Evolutionary conservation across 2,797 vertebrate species (phyloP).

Genomic region (Lagorchestes hirsutus): DNA sequence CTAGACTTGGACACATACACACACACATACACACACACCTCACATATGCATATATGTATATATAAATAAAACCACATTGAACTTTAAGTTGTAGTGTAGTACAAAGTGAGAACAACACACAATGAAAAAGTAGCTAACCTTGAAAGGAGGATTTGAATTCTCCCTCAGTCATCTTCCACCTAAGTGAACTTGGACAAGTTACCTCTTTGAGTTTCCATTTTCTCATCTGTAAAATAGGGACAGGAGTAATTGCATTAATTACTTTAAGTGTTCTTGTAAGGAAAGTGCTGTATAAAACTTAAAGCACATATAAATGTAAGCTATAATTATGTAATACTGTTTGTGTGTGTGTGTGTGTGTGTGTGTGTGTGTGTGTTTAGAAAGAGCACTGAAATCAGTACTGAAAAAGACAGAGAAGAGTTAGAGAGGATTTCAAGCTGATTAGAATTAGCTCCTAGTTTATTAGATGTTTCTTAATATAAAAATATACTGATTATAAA

Average conservation of each 20-base stretch:
- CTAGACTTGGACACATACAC: background rate
- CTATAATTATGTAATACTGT: background rate
- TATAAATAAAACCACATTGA: background rate
- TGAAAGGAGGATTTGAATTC: background rate
- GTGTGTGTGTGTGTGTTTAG: slow-evolving; percentile 44
- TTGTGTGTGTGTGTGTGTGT: background rate
- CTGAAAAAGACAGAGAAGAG: slow-evolving; percentile 11
- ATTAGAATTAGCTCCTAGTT: slow-evolving; percentile 49
- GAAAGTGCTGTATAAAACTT: slow-evolving; percentile 26
- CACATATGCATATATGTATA: no score
- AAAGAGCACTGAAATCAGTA: slow-evolving; percentile 19
- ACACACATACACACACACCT: background rate
- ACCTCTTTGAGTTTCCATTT: background rate
- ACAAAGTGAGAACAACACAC: background rate
- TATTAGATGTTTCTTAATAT: slow-evolving; percentile 19
- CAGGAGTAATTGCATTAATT: background rate
- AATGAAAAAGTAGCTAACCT: background rate
- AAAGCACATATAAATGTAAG: background rate
- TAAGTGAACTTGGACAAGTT: background rate
- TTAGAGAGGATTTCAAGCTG: slow-evolving; percentile 26
- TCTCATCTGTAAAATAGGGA: background rate
- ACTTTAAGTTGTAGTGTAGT: background rate
- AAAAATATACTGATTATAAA: slow-evolving; percentile 40
- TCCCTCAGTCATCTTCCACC: background rate
- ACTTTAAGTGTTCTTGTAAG: slow-evolving; percentile 26